Evolutionary conservation across 2,888 invertebrate genomes (phyloP), one percentile per base, ranked within the genome.

Genomic region (Sussaba pulchella): DNA sequence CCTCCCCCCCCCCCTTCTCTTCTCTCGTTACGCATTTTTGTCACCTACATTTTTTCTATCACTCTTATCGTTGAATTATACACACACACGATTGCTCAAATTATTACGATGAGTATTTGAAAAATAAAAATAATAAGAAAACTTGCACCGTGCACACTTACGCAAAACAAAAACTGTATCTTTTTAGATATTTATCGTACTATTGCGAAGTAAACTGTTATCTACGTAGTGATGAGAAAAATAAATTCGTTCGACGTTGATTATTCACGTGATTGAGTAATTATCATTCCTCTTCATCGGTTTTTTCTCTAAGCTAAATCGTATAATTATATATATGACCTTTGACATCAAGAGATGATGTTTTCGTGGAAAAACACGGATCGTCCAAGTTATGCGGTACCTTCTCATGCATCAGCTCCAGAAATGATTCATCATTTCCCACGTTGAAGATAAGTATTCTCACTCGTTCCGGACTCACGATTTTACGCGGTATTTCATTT

Each of bases 131-230:
- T 69, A 74, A 76, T 52, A 36, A 82, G 45, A 70, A 57, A 36
- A 85, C 52, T 19, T 19, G 78, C 64, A 74, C 72, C 50, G n/a
- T 70, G 57, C 59, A 45, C 70, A 78, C 69, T 67, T 39, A 74
- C 50, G 17, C 31, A 47, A 59, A 14, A 19, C 59, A 66, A 41
- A 71, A 82, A 83, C 82, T 89, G 87, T 89, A 87, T 87, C 88
- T 88, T 88, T 89, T 86, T 88, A 88, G 85, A 87, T 85, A 88
- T 87, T 89, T 87, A 87, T 86, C 83, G 80, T 82, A 84, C 79
- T 86, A 87, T 83, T 84, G 81, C 75, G 74, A 83, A 89, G 89
- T 90, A 89, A 89, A 90, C 83, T 87, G 85, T 90, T 88, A 88
- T 83, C 82, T 83, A 77, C 36, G 50, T 72, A 79, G 61, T 14